Evolutionary conservation across 1,140 invertebrate species (phyloP).

Genomic region (Drosophila sturtevanti): DNA sequence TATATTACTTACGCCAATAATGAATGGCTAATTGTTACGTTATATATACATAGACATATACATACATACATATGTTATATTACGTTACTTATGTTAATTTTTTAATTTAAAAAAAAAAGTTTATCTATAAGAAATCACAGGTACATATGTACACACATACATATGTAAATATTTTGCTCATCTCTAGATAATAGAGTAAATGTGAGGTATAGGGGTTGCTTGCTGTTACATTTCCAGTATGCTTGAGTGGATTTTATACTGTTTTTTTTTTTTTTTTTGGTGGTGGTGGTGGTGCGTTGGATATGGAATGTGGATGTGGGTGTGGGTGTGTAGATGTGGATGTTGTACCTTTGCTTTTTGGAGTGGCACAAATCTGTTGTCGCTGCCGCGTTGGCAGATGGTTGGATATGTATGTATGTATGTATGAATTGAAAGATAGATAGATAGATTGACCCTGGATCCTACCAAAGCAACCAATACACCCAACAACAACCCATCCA

Average conservation of each 20-base stretch:
- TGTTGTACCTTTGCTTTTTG: conserved; percentile 47
- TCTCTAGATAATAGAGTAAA: background rate
- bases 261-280: conserved; percentile 21
- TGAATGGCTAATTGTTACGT: too few species aligned
- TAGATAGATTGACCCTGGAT: too few species aligned
- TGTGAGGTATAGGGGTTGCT: conserved; percentile 4
- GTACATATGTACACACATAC: background rate
- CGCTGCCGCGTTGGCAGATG: background rate
- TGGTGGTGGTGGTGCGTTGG: background rate
- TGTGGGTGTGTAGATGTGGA: background rate
- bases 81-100: too few species aligned
- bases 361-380: conserved; percentile 71
- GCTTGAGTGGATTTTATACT: conserved; percentile 64
- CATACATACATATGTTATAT: too few species aligned
- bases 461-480: too few species aligned
- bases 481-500: background rate
- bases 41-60: too few species aligned
- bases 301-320: too few species aligned
- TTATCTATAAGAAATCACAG: background rate
- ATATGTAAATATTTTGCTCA: background rate
- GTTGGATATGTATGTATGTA: background rate
- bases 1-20: too few species aligned
- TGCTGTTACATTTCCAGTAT: conserved; percentile 29
- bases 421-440: too few species aligned
- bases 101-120: too few species aligned